A percentile compares a stretch with the other conserved stretches of the same genome.
phyloP scores from a whole-genome alignment of 2,113 vertebrate genomes.

The Silurus glanis region DNA sequence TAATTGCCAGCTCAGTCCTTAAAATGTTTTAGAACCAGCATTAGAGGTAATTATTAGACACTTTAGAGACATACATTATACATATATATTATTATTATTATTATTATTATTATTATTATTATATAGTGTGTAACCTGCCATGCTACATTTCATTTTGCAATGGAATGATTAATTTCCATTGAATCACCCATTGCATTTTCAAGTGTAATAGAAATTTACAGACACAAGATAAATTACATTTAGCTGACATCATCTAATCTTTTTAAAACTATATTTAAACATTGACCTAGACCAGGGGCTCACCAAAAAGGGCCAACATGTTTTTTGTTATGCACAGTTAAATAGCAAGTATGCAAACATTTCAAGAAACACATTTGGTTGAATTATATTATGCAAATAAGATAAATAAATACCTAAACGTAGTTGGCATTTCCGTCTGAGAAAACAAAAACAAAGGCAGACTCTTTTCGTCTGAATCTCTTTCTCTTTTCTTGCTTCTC shows the following conservation, averaged over 20 bases:
- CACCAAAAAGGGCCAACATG: neutral
- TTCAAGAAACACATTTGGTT: neutral
- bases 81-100: neutral
- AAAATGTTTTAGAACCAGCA: neutral
- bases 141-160: neutral
- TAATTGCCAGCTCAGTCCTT: neutral
- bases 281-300: neutral
- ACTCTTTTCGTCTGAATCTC: constrained; percentile 2
- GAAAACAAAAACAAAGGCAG: too few relatives aligned
- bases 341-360: neutral
- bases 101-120: neutral
- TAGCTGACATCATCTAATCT: neutral
- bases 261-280: neutral
- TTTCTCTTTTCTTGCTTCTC: constrained; percentile 33
- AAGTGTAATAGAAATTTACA: neutral
- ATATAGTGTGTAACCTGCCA: neutral
- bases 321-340: neutral
- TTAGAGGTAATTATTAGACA: neutral
- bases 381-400: neutral
- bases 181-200: neutral
- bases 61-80: neutral
- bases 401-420: neutral
- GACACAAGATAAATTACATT: neutral
- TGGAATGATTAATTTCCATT: neutral
- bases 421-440: neutral